Base-by-base conservation (phyloP, 2,888 invertebrate genomes). In the Yponomeuta plumbellus region DNA sequence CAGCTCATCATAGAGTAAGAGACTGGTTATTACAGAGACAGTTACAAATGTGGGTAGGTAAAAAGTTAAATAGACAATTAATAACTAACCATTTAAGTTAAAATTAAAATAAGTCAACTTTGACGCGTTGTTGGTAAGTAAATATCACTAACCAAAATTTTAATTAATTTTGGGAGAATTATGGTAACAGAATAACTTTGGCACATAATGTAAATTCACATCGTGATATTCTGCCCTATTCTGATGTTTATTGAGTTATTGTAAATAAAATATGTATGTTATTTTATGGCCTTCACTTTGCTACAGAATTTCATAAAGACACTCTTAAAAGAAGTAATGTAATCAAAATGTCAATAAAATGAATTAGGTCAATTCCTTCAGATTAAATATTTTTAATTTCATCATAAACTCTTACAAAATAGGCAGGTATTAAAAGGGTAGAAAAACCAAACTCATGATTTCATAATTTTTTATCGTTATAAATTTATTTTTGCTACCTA, bases 401-500 rank as follows among this genome's bases (percentile, higher is more conserved):
- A 13, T 17, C 13, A 52, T 17, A 52, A 52, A 52, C 44, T 13
- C 0, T 13, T 52, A 52, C 17, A 52, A 52, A 52, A 52, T 52
- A 34, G 34, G 34, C 8, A 34, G 34, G 34, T 34, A 52, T 52
- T 52, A 52, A 52, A 52, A 52, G 17, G 13, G 44, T 52, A 52
- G 44, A 17, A 52, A 13, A 52, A 52, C 44, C 13, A 52, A 52
- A 52, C 3, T 3, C 2, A 52, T 52, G 17, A 4, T 17, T 52
- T 52, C 17, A 17, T 52, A 52, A 52, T 17, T 52, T 4, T 52
- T 34, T 34, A 34, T 34, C 34, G 8, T 52, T 52, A 52, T 52
- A 52, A 77, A 78, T 84, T 85, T 84, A 82, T 83, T 85, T 52
- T 70, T 59, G 71, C 87, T 88, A 88, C 75, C 87, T 87, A 88